Percentiles rank a stretch among this genome's conserved stretches.
Evolutionary conservation across 2,113 vertebrate genomes (phyloP).

Genomic region (Vidua macroura): DNA sequence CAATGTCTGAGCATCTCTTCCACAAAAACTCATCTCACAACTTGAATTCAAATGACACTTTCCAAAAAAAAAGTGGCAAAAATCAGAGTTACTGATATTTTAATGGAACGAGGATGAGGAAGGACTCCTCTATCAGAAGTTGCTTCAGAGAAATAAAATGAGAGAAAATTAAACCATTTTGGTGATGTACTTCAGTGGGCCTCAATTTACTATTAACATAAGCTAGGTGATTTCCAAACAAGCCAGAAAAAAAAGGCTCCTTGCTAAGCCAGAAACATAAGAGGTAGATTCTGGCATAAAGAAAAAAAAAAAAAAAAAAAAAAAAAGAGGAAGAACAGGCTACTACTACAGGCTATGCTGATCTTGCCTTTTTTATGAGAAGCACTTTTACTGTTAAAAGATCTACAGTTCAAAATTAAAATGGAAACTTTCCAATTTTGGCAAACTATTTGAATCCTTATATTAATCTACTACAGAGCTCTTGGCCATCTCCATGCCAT

Average conservation of each 20-base stretch:
- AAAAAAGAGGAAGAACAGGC: background rate
- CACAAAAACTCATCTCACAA: background rate
- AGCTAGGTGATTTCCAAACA: background rate
- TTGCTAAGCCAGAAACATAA: background rate
- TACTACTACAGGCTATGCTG: background rate
- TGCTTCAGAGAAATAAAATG: background rate
- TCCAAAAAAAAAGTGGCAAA: background rate
- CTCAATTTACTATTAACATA: background rate
- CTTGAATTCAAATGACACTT: background rate
- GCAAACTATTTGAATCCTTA: background rate
- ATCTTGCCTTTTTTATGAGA: background rate
- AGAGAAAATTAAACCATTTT: background rate
- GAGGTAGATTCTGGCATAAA: background rate
- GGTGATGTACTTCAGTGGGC: background rate
- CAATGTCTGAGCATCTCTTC: background rate
- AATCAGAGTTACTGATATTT: background rate
- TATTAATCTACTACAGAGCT: background rate
- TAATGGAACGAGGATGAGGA: background rate
- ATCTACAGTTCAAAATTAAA: background rate
- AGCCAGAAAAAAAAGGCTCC: background rate
- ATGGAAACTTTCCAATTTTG: background rate
- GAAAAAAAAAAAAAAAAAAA: background rate
- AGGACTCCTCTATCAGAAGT: background rate
- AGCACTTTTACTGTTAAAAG: background rate
- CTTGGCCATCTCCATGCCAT: background rate